These are phyloP conservation scores for Theonella swinhoei DNA, from an alignment of 37 sponge, comb jelly and placozoan genomes.

Conservation along the genomic window DNA sequence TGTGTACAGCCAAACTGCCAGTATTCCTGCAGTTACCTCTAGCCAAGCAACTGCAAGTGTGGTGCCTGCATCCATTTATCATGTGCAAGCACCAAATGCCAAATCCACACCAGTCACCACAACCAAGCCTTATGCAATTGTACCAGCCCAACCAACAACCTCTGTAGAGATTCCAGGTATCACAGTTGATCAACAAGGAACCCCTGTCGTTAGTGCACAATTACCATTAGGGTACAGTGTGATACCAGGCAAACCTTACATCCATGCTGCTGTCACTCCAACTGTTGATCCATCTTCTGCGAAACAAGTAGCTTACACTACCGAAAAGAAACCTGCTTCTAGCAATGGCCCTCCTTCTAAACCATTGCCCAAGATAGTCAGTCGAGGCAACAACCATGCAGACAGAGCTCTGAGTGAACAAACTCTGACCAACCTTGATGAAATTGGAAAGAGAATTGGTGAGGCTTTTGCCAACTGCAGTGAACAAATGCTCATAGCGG, in stretches of 20 bases:
- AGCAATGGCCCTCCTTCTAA: background rate
- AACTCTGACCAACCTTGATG: background rate
- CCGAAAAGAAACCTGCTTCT: background rate
- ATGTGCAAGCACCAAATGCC: background rate
- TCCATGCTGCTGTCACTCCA: background rate
- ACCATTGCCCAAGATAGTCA: too few relatives aligned
- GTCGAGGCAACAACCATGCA: background rate
- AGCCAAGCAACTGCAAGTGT: background rate
- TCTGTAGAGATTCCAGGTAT: background rate
- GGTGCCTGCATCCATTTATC: background rate
- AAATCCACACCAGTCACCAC: conserved; percentile 8
- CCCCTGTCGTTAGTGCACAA: background rate
- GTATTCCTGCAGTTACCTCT: background rate
- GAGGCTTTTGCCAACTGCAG: conserved; percentile 30
- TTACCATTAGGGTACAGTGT: background rate
- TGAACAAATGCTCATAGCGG: conserved; percentile 40
- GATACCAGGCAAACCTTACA: background rate
- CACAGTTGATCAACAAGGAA: background rate
- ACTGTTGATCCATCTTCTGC: background rate
- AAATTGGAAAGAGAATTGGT: conserved; percentile 35
- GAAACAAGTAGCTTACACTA: background rate
- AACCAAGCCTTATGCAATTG: conserved; percentile 64
- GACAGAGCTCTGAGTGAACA: background rate
- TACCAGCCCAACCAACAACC: conserved; percentile 32
- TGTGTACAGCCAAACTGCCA: background rate